Percentiles rank a stretch among this genome's conserved stretches.
Evolutionary conservation across 2,888 invertebrate species (phyloP).

Genomic region (Aphrophora alni): DNA sequence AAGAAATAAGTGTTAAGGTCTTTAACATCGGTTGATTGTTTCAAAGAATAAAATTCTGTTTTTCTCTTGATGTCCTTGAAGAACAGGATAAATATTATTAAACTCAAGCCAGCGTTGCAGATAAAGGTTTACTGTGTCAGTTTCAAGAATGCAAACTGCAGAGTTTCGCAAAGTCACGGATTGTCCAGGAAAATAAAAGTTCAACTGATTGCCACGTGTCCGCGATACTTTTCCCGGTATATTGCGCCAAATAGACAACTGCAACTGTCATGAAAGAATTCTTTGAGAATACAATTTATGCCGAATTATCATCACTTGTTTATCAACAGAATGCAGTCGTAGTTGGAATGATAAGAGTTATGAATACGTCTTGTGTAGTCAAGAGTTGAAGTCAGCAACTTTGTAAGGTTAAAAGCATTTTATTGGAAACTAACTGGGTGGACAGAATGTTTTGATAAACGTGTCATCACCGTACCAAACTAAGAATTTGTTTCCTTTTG

Average conservation of each 20-base stretch:
- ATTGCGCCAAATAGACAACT: background rate
- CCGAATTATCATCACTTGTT: background rate
- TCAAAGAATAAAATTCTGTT: no score
- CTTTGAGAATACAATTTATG: background rate
- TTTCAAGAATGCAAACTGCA: background rate
- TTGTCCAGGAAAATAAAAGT: background rate
- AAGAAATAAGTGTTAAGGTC: no score
- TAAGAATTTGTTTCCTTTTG: no score
- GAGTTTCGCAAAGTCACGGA: background rate
- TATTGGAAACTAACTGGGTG: no score
- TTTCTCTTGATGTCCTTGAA: no score
- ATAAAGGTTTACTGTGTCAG: no score
- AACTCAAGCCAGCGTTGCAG: background rate
- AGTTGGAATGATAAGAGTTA: background rate
- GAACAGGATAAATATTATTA: background rate
- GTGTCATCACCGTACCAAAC: no score
- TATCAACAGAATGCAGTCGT: background rate
- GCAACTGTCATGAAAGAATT: background rate
- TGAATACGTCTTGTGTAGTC: background rate
- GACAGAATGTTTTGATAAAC: no score
- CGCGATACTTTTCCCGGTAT: background rate
- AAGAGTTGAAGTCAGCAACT: no score
- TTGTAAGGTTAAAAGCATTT: no score
- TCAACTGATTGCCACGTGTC: background rate
- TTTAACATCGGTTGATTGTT: no score